Evolutionary conservation across 1,140 invertebrate species (phyloP).

Genomic region (Euwallacea fornicatus): DNA sequence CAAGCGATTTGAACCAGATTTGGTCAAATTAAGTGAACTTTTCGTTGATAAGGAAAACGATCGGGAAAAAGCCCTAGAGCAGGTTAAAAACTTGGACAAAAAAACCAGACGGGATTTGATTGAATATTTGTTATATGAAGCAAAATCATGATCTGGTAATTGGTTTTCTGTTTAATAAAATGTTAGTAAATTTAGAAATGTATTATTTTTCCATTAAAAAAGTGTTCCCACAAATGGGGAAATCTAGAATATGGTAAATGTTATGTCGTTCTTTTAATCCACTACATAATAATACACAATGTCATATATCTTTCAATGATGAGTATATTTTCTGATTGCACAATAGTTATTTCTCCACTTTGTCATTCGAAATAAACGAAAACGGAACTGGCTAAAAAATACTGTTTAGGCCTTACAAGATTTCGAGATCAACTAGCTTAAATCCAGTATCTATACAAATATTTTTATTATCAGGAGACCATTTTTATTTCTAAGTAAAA

Average conservation of each 20-base stretch:
- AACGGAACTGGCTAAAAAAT: slow-evolving; percentile 27
- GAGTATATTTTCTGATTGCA: slow-evolving; percentile 35
- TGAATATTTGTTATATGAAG: slow-evolving; percentile 49
- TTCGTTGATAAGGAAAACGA: slow-evolving; percentile 33
- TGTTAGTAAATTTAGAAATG: no score
- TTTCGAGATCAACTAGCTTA: slow-evolving; percentile 32
- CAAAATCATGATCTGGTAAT: no score
- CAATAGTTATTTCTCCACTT: slow-evolving; percentile 26
- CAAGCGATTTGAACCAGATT: slow-evolving; percentile 46
- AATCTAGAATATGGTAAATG: no score
- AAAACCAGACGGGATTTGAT: slow-evolving; percentile 46
- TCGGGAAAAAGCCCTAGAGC: slow-evolving; percentile 34
- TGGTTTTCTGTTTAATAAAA: no score
- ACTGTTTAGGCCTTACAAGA: slow-evolving; percentile 31
- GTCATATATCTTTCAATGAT: not conserved
- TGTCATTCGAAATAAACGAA: slow-evolving; percentile 12
- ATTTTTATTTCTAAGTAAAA: not conserved
- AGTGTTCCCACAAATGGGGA: no score
- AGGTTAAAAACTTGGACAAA: slow-evolving; percentile 44
- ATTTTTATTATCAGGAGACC: slow-evolving; percentile 10
- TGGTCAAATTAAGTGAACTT: slow-evolving; percentile 38
- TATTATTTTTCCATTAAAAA: no score
- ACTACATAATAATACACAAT: no score
- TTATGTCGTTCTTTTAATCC: no score
- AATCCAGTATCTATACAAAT: not conserved